Evolutionary conservation across 53 echinoderm and acorn worm genomes (phyloP).

Genomic region (Holothuria leucospilota): DNA sequence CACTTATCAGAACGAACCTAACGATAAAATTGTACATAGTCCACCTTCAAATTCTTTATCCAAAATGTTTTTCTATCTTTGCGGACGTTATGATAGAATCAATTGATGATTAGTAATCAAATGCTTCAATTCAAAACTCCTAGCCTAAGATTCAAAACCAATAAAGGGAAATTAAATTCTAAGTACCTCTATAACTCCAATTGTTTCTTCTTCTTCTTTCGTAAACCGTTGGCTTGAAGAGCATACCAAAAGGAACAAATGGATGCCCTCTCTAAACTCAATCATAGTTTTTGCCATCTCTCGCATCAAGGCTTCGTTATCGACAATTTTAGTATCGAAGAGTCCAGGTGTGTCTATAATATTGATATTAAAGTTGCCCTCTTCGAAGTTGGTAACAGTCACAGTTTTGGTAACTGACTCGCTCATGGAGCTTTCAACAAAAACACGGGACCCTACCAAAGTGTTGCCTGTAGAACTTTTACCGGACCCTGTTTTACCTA

Average conservation of each 20-base stretch:
- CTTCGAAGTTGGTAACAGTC: too few relatives aligned
- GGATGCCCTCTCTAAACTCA: background rate
- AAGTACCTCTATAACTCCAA: background rate
- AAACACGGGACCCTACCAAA: background rate
- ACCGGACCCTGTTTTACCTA: slow-evolving; percentile 27
- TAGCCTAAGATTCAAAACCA: too few relatives aligned
- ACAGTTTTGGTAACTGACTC: slow-evolving; percentile 18
- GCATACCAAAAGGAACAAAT: background rate
- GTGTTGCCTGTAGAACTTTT: slow-evolving; percentile 39
- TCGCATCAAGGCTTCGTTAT: background rate
- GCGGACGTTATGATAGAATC: too few relatives aligned
- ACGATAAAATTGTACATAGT: too few relatives aligned
- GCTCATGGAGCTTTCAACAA: too few relatives aligned
- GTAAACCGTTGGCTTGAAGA: background rate
- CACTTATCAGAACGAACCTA: too few relatives aligned
- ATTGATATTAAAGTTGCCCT: background rate
- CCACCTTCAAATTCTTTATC: too few relatives aligned
- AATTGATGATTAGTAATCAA: too few relatives aligned
- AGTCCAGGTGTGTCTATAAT: slow-evolving; percentile 32
- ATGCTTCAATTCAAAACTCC: too few relatives aligned
- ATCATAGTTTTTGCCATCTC: slow-evolving; percentile 27
- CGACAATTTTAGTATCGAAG: background rate
- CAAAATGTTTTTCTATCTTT: too few relatives aligned
- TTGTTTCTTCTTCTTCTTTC: background rate
- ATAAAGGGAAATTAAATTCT: too few relatives aligned